These are phyloP conservation scores for Coreius guichenoti DNA, from an alignment of 2,797 vertebrate genomes.

Conservation along the genomic window DNA sequence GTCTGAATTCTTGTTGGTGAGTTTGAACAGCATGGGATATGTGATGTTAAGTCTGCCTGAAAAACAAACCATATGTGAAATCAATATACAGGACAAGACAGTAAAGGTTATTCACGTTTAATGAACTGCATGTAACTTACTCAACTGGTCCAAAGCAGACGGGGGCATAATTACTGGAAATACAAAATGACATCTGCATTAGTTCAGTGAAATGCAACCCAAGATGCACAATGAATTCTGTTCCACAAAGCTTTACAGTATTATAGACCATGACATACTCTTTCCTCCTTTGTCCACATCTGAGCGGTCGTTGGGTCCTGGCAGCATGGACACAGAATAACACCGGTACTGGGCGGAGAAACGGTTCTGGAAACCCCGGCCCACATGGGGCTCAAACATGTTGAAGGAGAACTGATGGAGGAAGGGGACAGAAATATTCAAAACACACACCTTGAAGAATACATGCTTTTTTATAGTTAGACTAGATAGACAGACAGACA, in stretches of 20 bases:
- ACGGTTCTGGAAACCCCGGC: constrained; percentile 94
- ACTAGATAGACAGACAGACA: neutral
- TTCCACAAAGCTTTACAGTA: neutral
- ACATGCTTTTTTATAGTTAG: neutral
- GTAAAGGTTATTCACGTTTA: neutral
- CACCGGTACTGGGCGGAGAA: constrained; percentile 99
- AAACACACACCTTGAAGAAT: neutral
- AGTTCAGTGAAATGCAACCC: neutral
- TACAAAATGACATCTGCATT: neutral
- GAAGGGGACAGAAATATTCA: constrained; percentile 4
- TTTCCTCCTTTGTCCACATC: constrained; percentile 99
- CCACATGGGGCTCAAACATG: constrained; percentile 89
- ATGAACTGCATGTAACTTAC: constrained; percentile 79
- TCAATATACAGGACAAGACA: constrained; percentile 1
- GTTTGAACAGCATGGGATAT: constrained; percentile 98
- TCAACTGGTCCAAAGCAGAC: constrained; percentile 97
- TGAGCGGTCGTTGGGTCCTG: constrained; percentile 97
- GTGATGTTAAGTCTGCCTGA: constrained; percentile 96
- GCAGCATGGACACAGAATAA: constrained; percentile 98
- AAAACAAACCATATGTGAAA: constrained; percentile 16
- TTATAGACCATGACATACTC: constrained; percentile 77
- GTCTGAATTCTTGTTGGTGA: constrained; percentile 98
- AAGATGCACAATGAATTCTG: neutral
- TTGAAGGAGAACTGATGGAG: constrained; percentile 80
- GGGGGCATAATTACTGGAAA: constrained; percentile 97